Conservation (phyloP, 2,113 vertebrate species). For the Muntiacus reevesi region DNA sequence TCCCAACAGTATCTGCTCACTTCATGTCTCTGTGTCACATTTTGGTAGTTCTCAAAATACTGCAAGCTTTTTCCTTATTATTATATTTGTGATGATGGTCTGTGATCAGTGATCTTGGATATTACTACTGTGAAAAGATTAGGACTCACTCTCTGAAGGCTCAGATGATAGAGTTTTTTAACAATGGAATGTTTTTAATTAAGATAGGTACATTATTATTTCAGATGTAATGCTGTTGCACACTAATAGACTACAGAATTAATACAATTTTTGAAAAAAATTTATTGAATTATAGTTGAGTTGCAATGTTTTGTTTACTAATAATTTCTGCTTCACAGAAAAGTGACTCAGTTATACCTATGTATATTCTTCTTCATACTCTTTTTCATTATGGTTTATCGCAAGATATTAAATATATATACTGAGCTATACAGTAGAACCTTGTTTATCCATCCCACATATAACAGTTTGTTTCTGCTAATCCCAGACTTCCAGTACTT, state of each 20-base stretch:
- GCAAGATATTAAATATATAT: background rate
- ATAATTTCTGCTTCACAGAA: background rate
- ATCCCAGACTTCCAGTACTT: background rate
- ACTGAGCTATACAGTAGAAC: background rate
- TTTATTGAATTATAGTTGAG: background rate
- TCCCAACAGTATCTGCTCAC: background rate
- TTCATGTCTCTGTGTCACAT: background rate
- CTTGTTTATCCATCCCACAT: background rate
- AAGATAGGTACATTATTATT: background rate
- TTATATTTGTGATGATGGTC: background rate
- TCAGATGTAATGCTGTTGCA: background rate
- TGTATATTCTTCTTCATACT: background rate
- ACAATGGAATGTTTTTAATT: background rate
- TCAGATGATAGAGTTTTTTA: background rate
- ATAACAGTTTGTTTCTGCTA: background rate
- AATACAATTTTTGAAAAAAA: background rate
- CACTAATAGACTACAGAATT: background rate
- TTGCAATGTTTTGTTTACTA: background rate
- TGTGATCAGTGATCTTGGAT: background rate
- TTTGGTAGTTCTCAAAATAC: background rate
- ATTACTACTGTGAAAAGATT: background rate
- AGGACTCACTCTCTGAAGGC: background rate
- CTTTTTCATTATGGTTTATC: background rate
- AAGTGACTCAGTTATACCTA: background rate
- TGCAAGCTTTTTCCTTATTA: background rate